These are phyloP conservation scores for Orycteropus afer DNA, from an alignment of 2,113 vertebrate species.

Conservation along the genomic window DNA sequence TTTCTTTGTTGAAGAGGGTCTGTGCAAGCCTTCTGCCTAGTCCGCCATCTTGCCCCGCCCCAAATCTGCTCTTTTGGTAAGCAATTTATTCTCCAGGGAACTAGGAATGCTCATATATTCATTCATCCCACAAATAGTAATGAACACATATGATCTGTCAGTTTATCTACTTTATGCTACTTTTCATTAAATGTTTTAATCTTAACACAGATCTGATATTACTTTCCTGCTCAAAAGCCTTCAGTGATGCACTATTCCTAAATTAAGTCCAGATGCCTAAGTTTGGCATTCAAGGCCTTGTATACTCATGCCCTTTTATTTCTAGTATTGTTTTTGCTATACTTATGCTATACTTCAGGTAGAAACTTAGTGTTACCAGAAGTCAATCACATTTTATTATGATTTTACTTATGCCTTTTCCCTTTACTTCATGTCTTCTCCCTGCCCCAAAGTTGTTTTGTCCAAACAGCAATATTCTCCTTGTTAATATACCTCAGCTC, in stretches of 20 bases:
- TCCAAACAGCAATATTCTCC: constrained; percentile 96
- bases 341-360: not conserved
- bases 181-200: constrained; percentile 31
- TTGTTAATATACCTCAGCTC: constrained; percentile 92
- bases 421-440: not conserved
- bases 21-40: too few relatives aligned
- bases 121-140: constrained; percentile 33
- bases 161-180: constrained; percentile 1
- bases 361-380: not conserved
- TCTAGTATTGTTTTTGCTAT: not conserved
- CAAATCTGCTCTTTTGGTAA: too few relatives aligned
- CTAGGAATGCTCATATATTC: not conserved
- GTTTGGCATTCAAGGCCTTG: not conserved
- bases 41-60: too few relatives aligned
- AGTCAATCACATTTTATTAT: constrained; percentile 30
- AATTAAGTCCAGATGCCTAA: not conserved
- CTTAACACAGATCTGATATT: constrained; percentile 12
- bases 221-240: constrained; percentile 27
- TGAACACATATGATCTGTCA: not conserved
- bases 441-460: constrained; percentile 82
- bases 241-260: not conserved
- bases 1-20: too few relatives aligned
- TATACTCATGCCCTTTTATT: constrained; percentile 1
- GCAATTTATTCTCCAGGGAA: not conserved
- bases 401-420: not conserved